phyloP scores from a whole-genome alignment of 2,888 invertebrate genomes.

The Drosophila pseudotakahashii region DNA sequence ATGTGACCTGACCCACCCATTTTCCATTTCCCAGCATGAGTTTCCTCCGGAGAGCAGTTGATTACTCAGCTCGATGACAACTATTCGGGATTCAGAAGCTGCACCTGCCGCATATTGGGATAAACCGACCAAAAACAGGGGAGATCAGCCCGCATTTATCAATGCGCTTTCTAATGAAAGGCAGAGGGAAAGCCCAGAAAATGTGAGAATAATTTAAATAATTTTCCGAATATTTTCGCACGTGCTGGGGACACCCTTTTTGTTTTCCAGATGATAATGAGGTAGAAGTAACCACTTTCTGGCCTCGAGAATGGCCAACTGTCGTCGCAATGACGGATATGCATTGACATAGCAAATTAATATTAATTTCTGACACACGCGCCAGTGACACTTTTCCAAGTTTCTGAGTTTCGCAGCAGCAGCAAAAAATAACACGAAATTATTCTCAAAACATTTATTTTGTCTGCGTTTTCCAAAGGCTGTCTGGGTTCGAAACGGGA shows the following conservation, averaged over 20 bases:
- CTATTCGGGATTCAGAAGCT: conserved; percentile 29
- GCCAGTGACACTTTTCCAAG: conserved; percentile 67
- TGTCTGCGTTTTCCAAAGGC: conserved; percentile 49
- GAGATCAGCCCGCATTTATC: conserved; percentile 24
- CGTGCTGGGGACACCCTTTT: conserved; percentile 33
- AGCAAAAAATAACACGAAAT: conserved; percentile 71
- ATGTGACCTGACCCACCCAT: conserved; percentile 60
- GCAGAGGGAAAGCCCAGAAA: conserved; percentile 40
- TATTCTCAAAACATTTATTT: conserved; percentile 80
- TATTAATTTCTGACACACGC: conserved; percentile 83
- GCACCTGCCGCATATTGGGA: conserved; percentile 55
- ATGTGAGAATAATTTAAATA: conserved; percentile 48
- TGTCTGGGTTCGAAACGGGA: conserved; percentile 47
- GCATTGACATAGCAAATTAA: conserved; percentile 83
- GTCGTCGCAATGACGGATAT: conserved; percentile 64
- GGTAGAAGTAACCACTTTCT: conserved; percentile 68
- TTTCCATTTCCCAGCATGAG: conserved; percentile 29
- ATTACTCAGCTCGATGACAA: conserved; percentile 39
- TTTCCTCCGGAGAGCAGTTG: conserved; percentile 55
- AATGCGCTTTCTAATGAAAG: conserved; percentile 26
- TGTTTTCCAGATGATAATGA: conserved; percentile 59
- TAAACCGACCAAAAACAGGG: background rate
- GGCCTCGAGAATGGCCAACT: conserved; percentile 35
- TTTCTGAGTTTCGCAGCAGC: conserved; percentile 7
- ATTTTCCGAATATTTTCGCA: conserved; percentile 42